Evolutionary conservation across 2,888 invertebrate genomes (phyloP), one percentile per base, ranked within the genome.

Genomic region (Synergus japonicus): DNA sequence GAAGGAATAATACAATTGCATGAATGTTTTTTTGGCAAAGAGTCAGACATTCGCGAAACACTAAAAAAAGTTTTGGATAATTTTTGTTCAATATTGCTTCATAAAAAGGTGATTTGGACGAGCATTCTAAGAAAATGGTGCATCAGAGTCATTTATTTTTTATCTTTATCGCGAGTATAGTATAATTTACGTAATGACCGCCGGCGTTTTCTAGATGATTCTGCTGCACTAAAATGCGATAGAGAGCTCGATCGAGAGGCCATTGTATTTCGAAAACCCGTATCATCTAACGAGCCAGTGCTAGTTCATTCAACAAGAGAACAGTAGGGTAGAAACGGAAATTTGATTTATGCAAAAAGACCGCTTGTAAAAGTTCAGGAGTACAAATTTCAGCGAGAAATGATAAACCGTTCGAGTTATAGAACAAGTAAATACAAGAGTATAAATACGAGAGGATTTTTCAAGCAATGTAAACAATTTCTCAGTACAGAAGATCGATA

Each of bases 151-250:
- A 46, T 69, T 69, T 67, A 44, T 46, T 49, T 67, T 44, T 67
- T 22, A 37, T 69, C 69, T 8, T 69, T 69, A 69, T 69, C 18
- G 67, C n/a, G 67, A 67, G 67, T 67, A 67, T 46, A 67, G 67
- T 69, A 69, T 69, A 69, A 69, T 69, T 69, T 49, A 49, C 69
- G 69, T 69, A 69, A 69, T 69, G 69, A 69, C 69, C 69, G 69
- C 44, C 46, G 49, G 69, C 69, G 29, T 46, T 69, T 37, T 49
- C 69, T 69, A 22, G 29, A 69, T 69, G 49, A 69, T 69, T 49
- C 46, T 49, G 46, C 69, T 22, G 46, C 29, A 49, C 67, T 66
- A 13, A 67, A 46, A 69, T 69, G 22, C 49, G 29, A 29, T 69
- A 29, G 46, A 69, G 69, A 69, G 49, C 29, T 15, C 69, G 29